Conservation (phyloP, 2,113 vertebrate species). For the Oophaga pumilio region DNA sequence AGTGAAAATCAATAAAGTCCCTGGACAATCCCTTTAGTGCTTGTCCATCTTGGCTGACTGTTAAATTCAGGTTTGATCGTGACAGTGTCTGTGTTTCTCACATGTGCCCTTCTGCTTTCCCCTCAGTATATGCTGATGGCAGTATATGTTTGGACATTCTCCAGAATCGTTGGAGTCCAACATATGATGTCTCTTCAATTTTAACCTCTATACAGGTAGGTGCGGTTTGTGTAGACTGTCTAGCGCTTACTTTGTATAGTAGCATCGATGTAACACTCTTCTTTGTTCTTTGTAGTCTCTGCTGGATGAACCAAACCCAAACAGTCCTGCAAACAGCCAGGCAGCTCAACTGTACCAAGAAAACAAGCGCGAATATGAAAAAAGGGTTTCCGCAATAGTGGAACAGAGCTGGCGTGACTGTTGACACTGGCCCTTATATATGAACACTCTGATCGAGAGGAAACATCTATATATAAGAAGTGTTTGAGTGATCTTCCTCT, state of each 20-base stretch:
- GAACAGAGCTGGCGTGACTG: conserved; percentile 99
- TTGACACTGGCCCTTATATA: conserved; percentile 83
- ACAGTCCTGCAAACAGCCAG: conserved; percentile 98
- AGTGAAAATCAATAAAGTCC: no score
- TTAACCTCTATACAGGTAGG: conserved; percentile 98
- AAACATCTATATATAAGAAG: conserved; percentile 76
- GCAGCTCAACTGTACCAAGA: conserved; percentile 98
- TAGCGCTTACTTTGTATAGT: neutral
- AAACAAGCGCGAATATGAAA: conserved; percentile 98
- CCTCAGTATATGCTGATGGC: conserved; percentile 95
- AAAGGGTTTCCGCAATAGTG: conserved; percentile 97
- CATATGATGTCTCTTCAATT: conserved; percentile 98
- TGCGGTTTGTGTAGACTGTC: no score
- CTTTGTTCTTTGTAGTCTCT: conserved; percentile 79
- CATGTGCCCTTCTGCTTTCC: conserved; percentile 8
- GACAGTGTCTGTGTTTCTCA: neutral
- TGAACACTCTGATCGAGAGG: conserved; percentile 82
- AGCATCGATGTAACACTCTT: neutral
- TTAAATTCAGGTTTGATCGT: no score
- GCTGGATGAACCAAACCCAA: conserved; percentile 97
- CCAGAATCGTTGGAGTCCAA: conserved; percentile 99
- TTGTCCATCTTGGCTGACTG: no score
- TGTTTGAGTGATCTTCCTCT: conserved; percentile 76
- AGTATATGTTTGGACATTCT: conserved; percentile 99
- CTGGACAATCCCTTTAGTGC: no score